These are phyloP conservation scores for Ornithorhynchus anatinus DNA, from an alignment of 2,113 vertebrate species.

Conservation along the genomic window DNA sequence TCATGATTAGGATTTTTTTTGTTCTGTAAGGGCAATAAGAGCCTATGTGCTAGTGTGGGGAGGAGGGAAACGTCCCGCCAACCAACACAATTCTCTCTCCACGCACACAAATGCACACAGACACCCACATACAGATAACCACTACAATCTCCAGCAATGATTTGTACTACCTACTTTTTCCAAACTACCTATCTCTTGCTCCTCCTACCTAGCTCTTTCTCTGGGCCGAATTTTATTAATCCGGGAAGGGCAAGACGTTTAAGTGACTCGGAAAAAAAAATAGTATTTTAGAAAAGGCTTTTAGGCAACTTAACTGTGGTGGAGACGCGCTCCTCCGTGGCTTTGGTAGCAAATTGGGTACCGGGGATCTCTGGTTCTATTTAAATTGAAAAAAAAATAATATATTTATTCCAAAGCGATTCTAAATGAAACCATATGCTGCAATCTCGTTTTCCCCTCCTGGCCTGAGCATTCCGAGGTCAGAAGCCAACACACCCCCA, in stretches of 20 bases:
- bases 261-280: slow-evolving; percentile 45
- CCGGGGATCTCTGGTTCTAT: slow-evolving; percentile 73
- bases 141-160: slow-evolving; percentile 58
- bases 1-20: not conserved
- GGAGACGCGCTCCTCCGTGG: slow-evolving; percentile 51
- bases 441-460: slow-evolving; percentile 62
- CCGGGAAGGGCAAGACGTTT: slow-evolving; percentile 43
- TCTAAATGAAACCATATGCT: slow-evolving; percentile 72
- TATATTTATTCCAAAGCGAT: slow-evolving; percentile 85
- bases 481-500: slow-evolving; percentile 42
- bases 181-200: slow-evolving; percentile 80
- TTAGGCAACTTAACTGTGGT: slow-evolving; percentile 53
- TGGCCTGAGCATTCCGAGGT: slow-evolving; percentile 53
- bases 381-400: slow-evolving; percentile 75
- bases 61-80: not conserved
- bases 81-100: no score
- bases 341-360: slow-evolving; percentile 63
- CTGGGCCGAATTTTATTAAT: slow-evolving; percentile 67
- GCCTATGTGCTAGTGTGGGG: not conserved
- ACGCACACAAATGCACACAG: not conserved
- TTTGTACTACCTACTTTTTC: slow-evolving; percentile 76
- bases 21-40: slow-evolving; percentile 41
- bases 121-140: slow-evolving; percentile 50
- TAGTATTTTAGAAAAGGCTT: slow-evolving; percentile 39
- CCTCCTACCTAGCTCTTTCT: slow-evolving; percentile 68